Conservation (phyloP, 2,113 vertebrate species). For the Cyanoliseus patagonus region DNA sequence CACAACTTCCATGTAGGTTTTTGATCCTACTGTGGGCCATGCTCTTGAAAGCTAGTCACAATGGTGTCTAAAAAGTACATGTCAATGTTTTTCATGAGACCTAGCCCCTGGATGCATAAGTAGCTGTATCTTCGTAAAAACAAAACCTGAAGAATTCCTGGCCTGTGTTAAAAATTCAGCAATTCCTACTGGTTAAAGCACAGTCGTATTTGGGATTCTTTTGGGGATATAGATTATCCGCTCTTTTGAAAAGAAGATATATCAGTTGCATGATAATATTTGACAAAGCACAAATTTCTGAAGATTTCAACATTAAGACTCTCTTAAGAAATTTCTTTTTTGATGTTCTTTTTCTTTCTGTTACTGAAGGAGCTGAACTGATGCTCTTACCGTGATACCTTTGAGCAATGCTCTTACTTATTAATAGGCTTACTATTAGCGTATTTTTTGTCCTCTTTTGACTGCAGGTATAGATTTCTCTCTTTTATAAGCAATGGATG, state of each 20-base stretch:
- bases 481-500: background rate
- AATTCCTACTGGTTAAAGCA: background rate
- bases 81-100: background rate
- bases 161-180: background rate
- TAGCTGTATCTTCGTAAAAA: background rate
- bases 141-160: background rate
- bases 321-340: background rate
- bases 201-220: background rate
- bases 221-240: rapidly evolving
- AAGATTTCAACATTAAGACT: background rate
- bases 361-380: background rate
- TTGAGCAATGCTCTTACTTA: background rate
- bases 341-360: background rate
- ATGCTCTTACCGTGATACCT: background rate
- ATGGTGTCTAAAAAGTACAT: background rate
- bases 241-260: background rate
- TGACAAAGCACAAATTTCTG: background rate
- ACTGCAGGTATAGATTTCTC: background rate
- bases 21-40: background rate
- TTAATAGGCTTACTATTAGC: background rate
- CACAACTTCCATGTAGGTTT: background rate
- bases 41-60: background rate
- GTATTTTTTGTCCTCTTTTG: background rate
- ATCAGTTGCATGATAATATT: background rate
- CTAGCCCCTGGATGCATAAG: rapidly evolving